phyloP scores from a whole-genome alignment of 2,113 vertebrate genomes.

The Rhynchomys soricoides region DNA sequence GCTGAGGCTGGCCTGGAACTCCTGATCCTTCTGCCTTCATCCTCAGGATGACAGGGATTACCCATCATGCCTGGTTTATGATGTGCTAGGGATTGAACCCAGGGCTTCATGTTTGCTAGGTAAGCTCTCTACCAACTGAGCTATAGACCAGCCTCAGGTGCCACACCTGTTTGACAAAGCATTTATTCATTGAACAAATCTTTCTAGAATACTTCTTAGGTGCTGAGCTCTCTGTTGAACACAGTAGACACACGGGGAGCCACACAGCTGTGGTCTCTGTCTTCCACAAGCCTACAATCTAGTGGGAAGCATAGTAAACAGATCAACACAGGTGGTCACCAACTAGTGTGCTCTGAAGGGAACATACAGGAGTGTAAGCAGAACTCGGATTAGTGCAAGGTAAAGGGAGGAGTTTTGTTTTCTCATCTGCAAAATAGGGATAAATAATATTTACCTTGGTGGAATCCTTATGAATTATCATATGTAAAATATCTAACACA shows the following conservation, averaged over 20 bases:
- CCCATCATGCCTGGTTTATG: background rate
- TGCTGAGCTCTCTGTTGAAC: background rate
- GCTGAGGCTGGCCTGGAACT: background rate
- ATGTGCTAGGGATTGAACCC: background rate
- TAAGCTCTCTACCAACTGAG: background rate
- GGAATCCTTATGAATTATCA: slow-evolving; percentile 23
- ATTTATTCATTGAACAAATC: background rate
- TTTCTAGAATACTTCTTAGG: background rate
- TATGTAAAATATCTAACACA: background rate
- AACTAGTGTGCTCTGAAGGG: background rate
- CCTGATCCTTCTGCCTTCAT: background rate
- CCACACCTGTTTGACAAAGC: too few relatives aligned
- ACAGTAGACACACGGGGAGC: background rate
- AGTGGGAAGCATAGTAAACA: background rate
- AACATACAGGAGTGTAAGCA: background rate
- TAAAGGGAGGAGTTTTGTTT: background rate
- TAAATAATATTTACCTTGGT: background rate
- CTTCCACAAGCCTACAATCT: background rate
- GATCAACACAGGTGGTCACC: background rate
- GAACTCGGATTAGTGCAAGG: background rate
- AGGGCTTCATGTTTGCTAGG: background rate
- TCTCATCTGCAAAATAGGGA: background rate
- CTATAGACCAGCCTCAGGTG: background rate
- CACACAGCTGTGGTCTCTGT: background rate
- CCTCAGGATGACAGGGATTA: background rate